phyloP scores from a whole-genome alignment of 2,113 vertebrate species.

The Drymodes brunneopygia region DNA sequence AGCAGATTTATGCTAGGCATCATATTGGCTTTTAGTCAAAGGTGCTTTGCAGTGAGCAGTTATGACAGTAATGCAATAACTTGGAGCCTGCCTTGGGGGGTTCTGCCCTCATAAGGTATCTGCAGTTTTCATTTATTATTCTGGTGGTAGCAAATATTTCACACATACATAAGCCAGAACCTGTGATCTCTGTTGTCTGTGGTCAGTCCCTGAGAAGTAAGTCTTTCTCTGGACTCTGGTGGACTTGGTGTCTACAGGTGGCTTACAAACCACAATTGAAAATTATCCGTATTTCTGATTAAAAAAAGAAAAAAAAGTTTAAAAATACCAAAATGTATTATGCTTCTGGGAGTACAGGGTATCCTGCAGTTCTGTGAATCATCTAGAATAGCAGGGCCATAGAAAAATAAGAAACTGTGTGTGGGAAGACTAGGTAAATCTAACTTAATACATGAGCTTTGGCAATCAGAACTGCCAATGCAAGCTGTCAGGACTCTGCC shows the following conservation, averaged over 20 bases:
- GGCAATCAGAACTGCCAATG: slow-evolving; percentile 35
- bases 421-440: slow-evolving; percentile 34
- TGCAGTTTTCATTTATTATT: background rate
- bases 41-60: background rate
- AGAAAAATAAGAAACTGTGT: background rate
- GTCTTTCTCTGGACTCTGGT: background rate
- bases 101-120: background rate
- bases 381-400: background rate
- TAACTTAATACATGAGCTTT: slow-evolving; percentile 37
- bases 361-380: background rate
- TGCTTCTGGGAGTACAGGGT: background rate
- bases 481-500: slow-evolving; percentile 40
- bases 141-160: background rate
- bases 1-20: background rate
- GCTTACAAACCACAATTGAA: background rate
- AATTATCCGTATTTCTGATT: background rate
- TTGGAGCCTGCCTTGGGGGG: background rate
- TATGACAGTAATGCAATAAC: slow-evolving; percentile 23
- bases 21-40: background rate
- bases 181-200: background rate
- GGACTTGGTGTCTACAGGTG: background rate
- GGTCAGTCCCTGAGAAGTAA: background rate
- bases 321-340: background rate
- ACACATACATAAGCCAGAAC: background rate
- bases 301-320: background rate